Evolutionary conservation across 2,888 invertebrate genomes (phyloP), one percentile per base, ranked within the genome.

Genomic region (Drosophila incognita): DNA sequence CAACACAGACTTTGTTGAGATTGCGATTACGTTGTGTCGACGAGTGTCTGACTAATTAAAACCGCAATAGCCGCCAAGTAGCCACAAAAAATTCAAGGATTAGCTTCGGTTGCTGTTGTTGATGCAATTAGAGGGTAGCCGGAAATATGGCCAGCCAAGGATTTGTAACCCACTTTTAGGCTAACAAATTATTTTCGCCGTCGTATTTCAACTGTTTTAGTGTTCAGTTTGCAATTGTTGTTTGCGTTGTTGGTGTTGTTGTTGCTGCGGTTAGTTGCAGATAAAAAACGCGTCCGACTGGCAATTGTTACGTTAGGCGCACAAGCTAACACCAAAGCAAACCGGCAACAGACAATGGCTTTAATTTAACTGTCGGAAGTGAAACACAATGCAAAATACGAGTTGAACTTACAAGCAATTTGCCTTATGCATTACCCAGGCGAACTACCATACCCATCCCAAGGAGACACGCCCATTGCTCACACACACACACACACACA

Each of bases 351-450:
- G 70, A 81, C 74, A 78, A 81, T 74, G 87, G 87, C 89, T 91
- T 90, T 90, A 90, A 91, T 90, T 91, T 90, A 90, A 90, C 89
- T 90, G 91, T 87, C 91, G 91, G 90, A 91, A 92, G 89, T 89
- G 82, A 80, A 87, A 69, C 82, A 87, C 87, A 84, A 90, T 85
- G 85, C 89, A 87, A 85, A 85, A 85, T 85, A 85, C 85, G 85
- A 85, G 85, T 89, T 85, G 85, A 85, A 85, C 85, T 85, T 89
- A 89, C 85, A 85, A 85, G 85, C 85, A 85, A 85, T 85, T 85
- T 85, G 85, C 84, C 86, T 87, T 85, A 84, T 84, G 85, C 83
- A 87, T 87, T 82, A 69, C 76, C 76, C 74, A 38, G 40, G 18
- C 73, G 18, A 52, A 36, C 57, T 27, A 53, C 49, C 54, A 72